These are phyloP conservation scores for Sarcophaga peregrina DNA, from an alignment of 1,140 invertebrate genomes.

Conservation along the genomic window DNA sequence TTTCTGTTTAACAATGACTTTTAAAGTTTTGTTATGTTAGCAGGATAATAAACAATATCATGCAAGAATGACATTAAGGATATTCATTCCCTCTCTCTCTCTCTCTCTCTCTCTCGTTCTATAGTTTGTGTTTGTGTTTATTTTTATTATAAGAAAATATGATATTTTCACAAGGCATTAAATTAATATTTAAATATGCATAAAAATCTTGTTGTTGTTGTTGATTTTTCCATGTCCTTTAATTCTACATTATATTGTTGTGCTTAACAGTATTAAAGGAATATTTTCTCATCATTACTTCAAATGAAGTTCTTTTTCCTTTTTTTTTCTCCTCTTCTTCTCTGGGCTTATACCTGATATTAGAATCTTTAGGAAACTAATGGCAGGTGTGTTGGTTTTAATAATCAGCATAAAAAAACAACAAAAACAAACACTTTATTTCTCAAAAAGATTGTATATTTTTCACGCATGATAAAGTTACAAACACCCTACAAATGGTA, in stretches of 20 bases:
- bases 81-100: not conserved
- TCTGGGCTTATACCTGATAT: too few relatives aligned
- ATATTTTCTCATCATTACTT: too few relatives aligned
- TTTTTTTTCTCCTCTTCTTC: too few relatives aligned
- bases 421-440: not conserved
- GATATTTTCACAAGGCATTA: constrained; percentile 27
- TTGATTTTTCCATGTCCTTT: not conserved
- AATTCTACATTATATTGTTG: not conserved
- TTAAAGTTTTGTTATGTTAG: not conserved
- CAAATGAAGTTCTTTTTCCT: too few relatives aligned
- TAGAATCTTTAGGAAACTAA: not conserved
- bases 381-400: constrained; percentile 5
- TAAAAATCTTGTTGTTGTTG: not conserved
- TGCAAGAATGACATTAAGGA: constrained; percentile 3
- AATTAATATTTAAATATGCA: constrained; percentile 13
- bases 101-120: not conserved
- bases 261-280: too few relatives aligned
- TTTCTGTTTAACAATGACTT: too few relatives aligned
- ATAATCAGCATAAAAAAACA: not conserved
- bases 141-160: not conserved
- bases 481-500: too few relatives aligned
- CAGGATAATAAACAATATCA: constrained; percentile 7
- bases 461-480: not conserved
- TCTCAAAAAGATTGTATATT: not conserved
- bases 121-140: not conserved